Evolutionary conservation across 2,888 invertebrate species (phyloP), one percentile per base, ranked within the genome.

Genomic region (Synanthedon andrenaeformis): DNA sequence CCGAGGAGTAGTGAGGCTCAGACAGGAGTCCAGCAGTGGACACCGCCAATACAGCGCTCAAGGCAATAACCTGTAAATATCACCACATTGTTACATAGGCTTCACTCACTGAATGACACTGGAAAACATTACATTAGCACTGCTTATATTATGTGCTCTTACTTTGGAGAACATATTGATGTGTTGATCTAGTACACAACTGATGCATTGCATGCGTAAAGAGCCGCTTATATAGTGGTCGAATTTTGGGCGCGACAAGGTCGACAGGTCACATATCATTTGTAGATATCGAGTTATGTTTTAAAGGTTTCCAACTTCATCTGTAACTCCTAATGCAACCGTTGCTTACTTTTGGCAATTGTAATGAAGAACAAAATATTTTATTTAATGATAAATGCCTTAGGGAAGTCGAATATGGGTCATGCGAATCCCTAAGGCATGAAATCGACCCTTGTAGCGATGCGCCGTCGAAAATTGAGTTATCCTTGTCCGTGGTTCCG

Each of bases 131-230:
- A 35, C 35, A 4, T 12, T 23, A 51, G 28, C 28, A 28, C 13
- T 49, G 8, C 19, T 19, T 45, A 45, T 11, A n/a, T n/a, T n/a
- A 42, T 51, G 41, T 42, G 51, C 56, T 76, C 81, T 81, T 69
- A 84, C 83, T 80, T 81, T 80, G 57, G 73, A 73, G 76, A 76
- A 80, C 83, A 84, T 82, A 58, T 76, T 79, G 69, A 59, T 69
- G 61, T 63, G 62, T 67, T 59, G 62, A 35, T 35, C 58, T 63
- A 57, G 61, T 56, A 59, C 61, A 62, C 71, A 68, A 83, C 79
- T 83, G 80, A 79, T 78, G 67, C 65, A 69, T 59, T 64, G 53
- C 61, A 62, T 62, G 59, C 64, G 60, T 62, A 61, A 64, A 64
- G 58, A 59, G 63, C 60, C 56, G 64, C 71, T 79, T 83, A 67